Conservation (phyloP, 2,113 vertebrate species). For the Salvator merianae region DNA sequence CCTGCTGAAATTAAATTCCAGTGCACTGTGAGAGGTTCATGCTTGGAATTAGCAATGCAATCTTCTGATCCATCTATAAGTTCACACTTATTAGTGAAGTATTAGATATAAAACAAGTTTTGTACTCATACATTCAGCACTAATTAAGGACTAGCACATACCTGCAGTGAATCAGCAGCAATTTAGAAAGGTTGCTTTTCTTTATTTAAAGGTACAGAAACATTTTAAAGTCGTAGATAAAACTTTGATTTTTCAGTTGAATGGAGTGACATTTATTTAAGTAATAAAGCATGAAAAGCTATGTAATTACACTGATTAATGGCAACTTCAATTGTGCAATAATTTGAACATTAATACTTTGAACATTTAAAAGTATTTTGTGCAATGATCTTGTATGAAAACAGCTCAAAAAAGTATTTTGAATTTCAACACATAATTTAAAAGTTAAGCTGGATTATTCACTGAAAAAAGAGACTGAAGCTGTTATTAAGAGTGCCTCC, state of each 20-base stretch:
- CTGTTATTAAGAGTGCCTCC: no score
- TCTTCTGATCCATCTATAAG: constrained; percentile 44
- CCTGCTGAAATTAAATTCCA: constrained; percentile 54
- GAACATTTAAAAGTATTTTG: background rate
- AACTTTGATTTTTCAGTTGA: constrained; percentile 10
- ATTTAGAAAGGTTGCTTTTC: background rate
- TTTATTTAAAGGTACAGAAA: constrained; percentile 11
- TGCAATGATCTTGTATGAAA: background rate
- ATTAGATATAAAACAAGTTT: constrained; percentile 31
- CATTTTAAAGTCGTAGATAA: background rate
- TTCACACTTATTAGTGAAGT: constrained; percentile 49
- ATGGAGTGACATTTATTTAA: constrained; percentile 15
- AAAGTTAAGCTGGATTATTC: no score
- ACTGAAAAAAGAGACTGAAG: no score
- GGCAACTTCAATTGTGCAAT: background rate
- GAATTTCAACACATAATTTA: background rate
- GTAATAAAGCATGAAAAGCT: background rate
- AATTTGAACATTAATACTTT: background rate
- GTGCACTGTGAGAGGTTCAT: constrained; percentile 38
- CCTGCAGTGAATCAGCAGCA: background rate
- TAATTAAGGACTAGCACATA: constrained; percentile 37
- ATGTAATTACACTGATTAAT: constrained; percentile 21
- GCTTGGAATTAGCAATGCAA: constrained; percentile 37
- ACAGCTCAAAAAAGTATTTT: constrained; percentile 12
- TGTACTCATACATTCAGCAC: constrained; percentile 29